Evolutionary conservation across 2,113 vertebrate genomes (phyloP).

Genomic region (Lampris megalopsis): DNA sequence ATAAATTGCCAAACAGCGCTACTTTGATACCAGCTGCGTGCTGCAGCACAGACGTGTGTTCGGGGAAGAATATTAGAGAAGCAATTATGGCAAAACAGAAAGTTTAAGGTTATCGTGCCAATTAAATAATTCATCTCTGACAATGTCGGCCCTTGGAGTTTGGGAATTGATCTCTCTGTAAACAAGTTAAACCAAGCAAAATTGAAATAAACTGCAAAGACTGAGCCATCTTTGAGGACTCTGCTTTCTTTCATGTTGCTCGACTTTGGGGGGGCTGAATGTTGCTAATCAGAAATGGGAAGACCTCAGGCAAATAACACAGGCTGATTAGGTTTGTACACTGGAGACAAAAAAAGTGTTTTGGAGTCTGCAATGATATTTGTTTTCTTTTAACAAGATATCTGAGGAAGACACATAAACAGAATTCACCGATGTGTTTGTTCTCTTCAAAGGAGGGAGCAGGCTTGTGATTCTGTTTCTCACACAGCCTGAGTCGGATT

Average conservation of each 20-base stretch:
- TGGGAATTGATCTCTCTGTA: constrained; percentile 76
- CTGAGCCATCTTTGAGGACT: constrained; percentile 48
- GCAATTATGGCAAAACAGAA: constrained; percentile 63
- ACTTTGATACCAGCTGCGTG: constrained; percentile 53
- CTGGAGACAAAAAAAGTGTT: constrained; percentile 63
- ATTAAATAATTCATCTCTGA: constrained; percentile 72
- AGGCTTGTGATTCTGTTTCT: constrained; percentile 51
- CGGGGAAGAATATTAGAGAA: constrained; percentile 54
- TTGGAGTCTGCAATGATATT: constrained; percentile 71
- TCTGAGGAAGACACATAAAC: constrained; percentile 79
- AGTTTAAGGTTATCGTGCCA: constrained; percentile 66
- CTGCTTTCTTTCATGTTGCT: constrained; percentile 74
- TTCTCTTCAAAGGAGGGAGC: constrained; percentile 77
- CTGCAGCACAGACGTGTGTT: constrained; percentile 6
- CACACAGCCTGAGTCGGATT: constrained; percentile 52
- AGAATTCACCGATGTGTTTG: constrained; percentile 77
- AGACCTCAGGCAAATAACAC: constrained; percentile 71
- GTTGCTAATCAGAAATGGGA: constrained; percentile 69
- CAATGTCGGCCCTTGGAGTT: constrained; percentile 66
- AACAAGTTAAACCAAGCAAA: constrained; percentile 69
- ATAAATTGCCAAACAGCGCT: constrained; percentile 49
- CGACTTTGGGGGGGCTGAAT: constrained; percentile 62
- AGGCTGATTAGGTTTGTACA: constrained; percentile 73
- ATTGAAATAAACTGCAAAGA: constrained; percentile 73
- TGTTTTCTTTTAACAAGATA: constrained; percentile 72